These are phyloP conservation scores for Ctena decussata DNA, from an alignment of 2,888 invertebrate genomes.

Conservation along the genomic window DNA sequence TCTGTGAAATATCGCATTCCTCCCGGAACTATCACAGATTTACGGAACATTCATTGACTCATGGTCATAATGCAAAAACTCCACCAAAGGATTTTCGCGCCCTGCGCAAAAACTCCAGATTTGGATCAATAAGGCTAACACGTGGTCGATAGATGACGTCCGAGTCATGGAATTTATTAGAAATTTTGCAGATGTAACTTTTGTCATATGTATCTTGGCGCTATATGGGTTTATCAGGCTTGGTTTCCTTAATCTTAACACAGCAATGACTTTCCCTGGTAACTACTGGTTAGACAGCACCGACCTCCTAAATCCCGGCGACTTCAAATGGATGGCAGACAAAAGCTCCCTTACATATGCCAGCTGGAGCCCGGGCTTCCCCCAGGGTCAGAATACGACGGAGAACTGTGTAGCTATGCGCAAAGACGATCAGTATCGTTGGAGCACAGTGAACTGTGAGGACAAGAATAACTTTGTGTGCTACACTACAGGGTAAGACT, in stretches of 20 bases:
- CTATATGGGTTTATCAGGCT: neutral
- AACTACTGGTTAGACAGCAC: slow-evolving; percentile 37
- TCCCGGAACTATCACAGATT: too few relatives aligned
- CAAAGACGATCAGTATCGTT: slow-evolving; percentile 12
- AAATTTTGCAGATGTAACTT: too few relatives aligned
- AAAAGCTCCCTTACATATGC: neutral
- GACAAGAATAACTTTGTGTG: slow-evolving; percentile 47
- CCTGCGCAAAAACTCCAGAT: too few relatives aligned
- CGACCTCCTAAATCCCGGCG: slow-evolving; percentile 34
- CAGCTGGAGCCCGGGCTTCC: neutral
- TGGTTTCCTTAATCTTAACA: too few relatives aligned
- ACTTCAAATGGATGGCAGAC: slow-evolving; percentile 23
- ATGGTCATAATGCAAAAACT: too few relatives aligned
- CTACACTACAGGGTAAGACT: slow-evolving; percentile 52
- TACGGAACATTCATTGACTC: too few relatives aligned
- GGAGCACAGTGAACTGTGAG: slow-evolving; percentile 30
- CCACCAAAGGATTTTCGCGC: too few relatives aligned
- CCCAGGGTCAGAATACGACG: neutral
- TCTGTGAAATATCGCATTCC: too few relatives aligned
- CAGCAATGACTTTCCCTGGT: slow-evolving; percentile 17
- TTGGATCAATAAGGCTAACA: too few relatives aligned
- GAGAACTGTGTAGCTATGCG: slow-evolving; percentile 36
- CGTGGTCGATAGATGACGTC: too few relatives aligned
- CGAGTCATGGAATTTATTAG: too few relatives aligned
- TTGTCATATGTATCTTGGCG: too few relatives aligned